Base-by-base conservation (phyloP, 2,888 invertebrate species). In the Phania funesta region DNA sequence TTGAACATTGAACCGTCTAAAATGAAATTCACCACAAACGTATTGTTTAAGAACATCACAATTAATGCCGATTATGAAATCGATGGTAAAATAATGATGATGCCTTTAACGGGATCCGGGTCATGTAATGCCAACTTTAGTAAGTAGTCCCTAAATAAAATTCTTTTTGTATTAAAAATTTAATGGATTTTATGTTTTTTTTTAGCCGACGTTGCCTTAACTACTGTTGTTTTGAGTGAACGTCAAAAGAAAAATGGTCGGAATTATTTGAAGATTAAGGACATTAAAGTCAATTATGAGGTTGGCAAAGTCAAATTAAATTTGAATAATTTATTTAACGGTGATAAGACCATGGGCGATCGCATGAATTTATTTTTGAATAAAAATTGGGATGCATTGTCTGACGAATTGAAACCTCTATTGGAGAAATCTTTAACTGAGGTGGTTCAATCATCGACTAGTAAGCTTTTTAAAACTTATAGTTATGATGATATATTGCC, bases 291-390 rank as follows among this genome's bases (percentile, higher is more conserved):
- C 0, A 93, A 93, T 84, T 95, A 96, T 87, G 92, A 93, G 58
- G 93, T 96, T 1, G 94, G 93, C 0, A 91, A 93, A 64, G 95
- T 94, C 0, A 91, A 92, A 13, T 92, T 96, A 83, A 92, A 94
- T 83, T 90, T 96, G 58, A 93, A 94, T 18, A 93, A 96, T 90
- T 91, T 96, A 0, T 96, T 96, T 86, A 94, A 95, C 80, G 95
- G 94, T 0, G 95, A 96, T 84, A 91, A 92, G 70, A 93, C 94
- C 79, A 89, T 95, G 70, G 95, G 95, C 29, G 92, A 93, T 20
- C 93, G 94, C 1, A 94, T 96, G 94, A 96, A 96, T 88, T 89
- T 93, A 32, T 95, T 96, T 87, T 89, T 96, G 22, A 96, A 96
- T 87, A 94, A 95, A 56, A 95, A 96, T 88, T 96, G 96, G 96